Evolutionary conservation across 2,797 vertebrate genomes (phyloP), one percentile per base, ranked within the genome.

Genomic region (Alexandromys oeconomus): DNA sequence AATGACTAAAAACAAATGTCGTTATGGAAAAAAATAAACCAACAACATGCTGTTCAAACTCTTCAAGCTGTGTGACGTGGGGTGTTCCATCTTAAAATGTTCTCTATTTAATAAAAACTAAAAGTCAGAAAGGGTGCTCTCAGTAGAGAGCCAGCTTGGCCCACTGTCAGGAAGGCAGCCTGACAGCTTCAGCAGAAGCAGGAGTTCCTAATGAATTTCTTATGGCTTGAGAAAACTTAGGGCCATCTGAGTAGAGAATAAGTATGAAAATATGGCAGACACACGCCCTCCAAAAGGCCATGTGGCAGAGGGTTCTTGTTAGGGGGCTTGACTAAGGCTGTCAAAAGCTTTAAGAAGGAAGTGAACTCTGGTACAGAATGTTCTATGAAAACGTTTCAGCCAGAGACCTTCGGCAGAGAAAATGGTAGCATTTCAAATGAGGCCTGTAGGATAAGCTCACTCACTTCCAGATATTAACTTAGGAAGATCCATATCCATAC

Each of bases 1-100:
- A 76, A 54, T 31, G 48, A 96, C 81, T 95, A 86, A 91, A 93
- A 94, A 88, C 85, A 97, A 96, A 94, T 67, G 77, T 37, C 31
- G 5, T 87, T 37, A 61, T 29, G 71, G 74, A 31, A 57, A 77
- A 51, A n/a, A 31, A 87, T 92, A 93, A 43, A 25, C 34, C 67
- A 77, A 2, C 34, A 51, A 2, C 34, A 51, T 43, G 59, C 67
- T 48, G 19, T 29, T 93, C 63, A 78, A 91, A 81, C 61, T 51
- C 73, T 93, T 92, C 91, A 96, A 57, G 74, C 92, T 89, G 86
- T 86, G 91, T 91, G 92, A 91, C 78, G 19, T 15, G 57, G 5
- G 46, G 37, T 27, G 65, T 73, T 96, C 87, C 76, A 89, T 89
- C 95, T 94, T 80, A 84, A 89, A 91, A 93, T 84, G 91, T 54